Evolutionary conservation across 1,140 invertebrate genomes (phyloP).

Genomic region (Trichoplusia ni): DNA sequence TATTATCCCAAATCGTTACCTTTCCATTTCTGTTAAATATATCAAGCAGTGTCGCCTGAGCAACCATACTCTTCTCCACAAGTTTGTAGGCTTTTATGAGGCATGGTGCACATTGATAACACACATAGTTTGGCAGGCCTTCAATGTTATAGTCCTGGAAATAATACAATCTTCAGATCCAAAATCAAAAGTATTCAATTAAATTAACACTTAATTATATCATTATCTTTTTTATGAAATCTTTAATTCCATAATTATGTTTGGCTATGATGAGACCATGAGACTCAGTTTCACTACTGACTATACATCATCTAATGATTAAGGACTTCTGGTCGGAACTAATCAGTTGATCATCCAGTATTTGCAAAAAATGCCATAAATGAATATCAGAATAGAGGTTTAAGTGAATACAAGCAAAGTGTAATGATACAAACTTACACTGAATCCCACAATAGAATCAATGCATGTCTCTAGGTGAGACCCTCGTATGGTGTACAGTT

Average conservation of each 20-base stretch:
- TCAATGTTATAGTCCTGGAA: conserved; percentile 30
- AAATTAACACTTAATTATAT: not conserved
- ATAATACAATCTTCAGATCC: not conserved
- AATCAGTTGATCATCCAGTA: no score
- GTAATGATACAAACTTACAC: conserved; percentile 19
- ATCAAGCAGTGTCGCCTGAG: conserved; percentile 37
- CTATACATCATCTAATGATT: no score
- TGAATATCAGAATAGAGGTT: no score
- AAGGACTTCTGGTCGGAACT: no score
- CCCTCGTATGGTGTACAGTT: conserved; percentile 29
- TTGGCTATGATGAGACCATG: no score
- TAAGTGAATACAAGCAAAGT: not conserved
- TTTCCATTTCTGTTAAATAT: conserved; percentile 41
- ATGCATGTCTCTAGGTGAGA: conserved; percentile 25
- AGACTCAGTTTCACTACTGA: no score
- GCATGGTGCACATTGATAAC: conserved; percentile 34
- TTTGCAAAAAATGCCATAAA: no score
- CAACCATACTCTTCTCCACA: conserved; percentile 36
- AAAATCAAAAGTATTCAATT: not conserved
- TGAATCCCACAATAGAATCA: conserved; percentile 30
- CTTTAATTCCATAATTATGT: no score
- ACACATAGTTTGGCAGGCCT: conserved; percentile 41
- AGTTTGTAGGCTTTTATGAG: conserved; percentile 32
- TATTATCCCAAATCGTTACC: conserved; percentile 16
- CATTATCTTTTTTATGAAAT: not conserved